Evolutionary conservation across 2,888 invertebrate genomes (phyloP).

Genomic region (Chloroclystis v-ata): DNA sequence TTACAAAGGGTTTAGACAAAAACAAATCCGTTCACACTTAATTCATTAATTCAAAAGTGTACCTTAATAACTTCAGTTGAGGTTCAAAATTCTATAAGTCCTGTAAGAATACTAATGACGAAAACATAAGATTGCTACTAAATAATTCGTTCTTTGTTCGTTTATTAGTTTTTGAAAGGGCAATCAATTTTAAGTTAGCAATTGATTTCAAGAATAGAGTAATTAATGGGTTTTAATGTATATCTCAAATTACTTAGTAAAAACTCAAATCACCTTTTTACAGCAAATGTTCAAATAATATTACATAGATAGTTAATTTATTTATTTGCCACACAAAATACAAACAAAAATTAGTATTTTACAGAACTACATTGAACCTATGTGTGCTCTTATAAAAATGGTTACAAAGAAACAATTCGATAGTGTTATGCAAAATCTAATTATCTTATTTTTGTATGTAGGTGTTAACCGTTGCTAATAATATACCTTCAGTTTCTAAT

Average conservation of each 20-base stretch:
- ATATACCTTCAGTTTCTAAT: constrained; percentile 30
- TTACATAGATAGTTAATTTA: no score
- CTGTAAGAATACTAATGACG: constrained; percentile 4
- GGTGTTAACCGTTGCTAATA: constrained; percentile 44
- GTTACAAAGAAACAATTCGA: no score
- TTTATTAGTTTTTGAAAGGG: constrained; percentile 8
- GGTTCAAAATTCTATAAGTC: neutral
- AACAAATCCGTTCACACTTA: constrained; percentile 13
- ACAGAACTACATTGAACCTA: no score
- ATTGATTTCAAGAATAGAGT: no score
- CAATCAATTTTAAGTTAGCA: constrained; percentile 3
- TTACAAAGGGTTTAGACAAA: constrained; percentile 23
- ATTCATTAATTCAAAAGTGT: neutral
- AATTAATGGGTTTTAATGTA: no score
- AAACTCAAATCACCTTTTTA: no score
- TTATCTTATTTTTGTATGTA: constrained; percentile 29
- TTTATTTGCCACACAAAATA: no score
- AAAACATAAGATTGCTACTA: constrained; percentile 10
- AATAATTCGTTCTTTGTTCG: constrained; percentile 7
- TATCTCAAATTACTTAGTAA: no score
- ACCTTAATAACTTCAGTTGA: neutral
- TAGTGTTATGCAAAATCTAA: neutral
- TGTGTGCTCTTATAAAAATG: no score
- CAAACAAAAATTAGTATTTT: no score
- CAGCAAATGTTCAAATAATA: no score